phyloP scores from a whole-genome alignment of 1,140 invertebrate species.

The Brachionus angularis region DNA sequence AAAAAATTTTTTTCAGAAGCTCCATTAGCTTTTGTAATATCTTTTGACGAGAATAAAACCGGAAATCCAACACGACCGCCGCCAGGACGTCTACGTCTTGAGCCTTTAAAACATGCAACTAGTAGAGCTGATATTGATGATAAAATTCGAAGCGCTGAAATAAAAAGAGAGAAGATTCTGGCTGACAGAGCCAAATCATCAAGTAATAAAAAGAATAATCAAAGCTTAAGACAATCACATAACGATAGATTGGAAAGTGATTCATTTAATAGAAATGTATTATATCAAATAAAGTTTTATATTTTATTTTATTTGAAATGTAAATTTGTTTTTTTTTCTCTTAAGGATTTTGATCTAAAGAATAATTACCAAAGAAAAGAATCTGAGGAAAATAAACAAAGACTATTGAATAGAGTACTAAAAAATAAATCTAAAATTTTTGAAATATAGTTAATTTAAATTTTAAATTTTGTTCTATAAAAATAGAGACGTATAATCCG shows the following conservation, averaged over 20 bases:
- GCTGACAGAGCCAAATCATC: conserved; percentile 38
- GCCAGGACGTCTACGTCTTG: conserved; percentile 35
- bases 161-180: conserved; percentile 42
- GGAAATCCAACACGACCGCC: conserved; percentile 7
- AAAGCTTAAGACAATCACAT: conserved; percentile 2
- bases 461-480: neutral
- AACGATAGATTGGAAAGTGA: conserved; percentile 12
- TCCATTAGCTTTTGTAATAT: conserved; percentile 36
- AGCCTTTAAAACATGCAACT: conserved; percentile 21
- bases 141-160: conserved; percentile 37
- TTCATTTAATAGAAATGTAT: conserved; percentile 24
- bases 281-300: too few species aligned
- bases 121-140: conserved; percentile 16
- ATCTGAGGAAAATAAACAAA: neutral
- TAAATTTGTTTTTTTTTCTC: neutral
- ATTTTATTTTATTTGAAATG: neutral
- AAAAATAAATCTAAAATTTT: neutral
- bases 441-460: neutral
- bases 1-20: conserved; percentile 1
- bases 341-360: neutral
- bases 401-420: conserved; percentile 32
- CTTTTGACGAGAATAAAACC: conserved; percentile 21
- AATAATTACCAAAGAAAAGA: conserved; percentile 9
- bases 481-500: conserved; percentile 22
- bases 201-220: conserved; percentile 13